Percentiles rank a stretch among this genome's conserved stretches.
phyloP scores from a whole-genome alignment of 2,113 vertebrate species.

The Panthera tigris region DNA sequence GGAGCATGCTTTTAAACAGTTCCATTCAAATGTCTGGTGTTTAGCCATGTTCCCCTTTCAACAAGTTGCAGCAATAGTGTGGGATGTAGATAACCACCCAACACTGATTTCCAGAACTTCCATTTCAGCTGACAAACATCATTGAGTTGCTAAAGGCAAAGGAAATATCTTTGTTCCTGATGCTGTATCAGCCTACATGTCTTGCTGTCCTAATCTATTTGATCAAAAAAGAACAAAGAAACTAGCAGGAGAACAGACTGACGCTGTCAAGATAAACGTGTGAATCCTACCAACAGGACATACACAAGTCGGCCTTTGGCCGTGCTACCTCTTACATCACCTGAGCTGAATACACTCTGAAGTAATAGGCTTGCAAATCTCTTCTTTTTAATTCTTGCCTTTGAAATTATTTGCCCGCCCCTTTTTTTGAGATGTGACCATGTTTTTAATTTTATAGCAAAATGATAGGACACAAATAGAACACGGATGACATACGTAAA shows the following conservation, averaged over 20 bases:
- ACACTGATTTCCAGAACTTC: not conserved
- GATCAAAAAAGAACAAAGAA: not conserved
- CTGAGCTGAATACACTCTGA: not conserved
- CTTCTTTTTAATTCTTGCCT: not conserved
- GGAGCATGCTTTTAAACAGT: not conserved
- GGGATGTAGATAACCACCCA: not conserved
- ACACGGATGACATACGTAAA: not conserved
- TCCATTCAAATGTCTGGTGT: not conserved
- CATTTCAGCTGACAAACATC: not conserved
- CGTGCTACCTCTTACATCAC: not conserved
- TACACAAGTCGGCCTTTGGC: not conserved
- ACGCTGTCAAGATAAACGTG: not conserved
- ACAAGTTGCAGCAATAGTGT: not conserved
- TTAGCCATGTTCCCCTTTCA: not conserved
- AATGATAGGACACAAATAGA: not conserved
- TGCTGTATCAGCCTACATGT: not conserved
- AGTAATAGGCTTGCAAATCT: not conserved
- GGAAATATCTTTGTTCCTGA: slow-evolving; percentile 9
- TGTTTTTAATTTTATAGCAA: not conserved
- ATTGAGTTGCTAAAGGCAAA: slow-evolving; percentile 6
- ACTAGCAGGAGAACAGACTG: not conserved
- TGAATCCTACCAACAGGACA: not conserved
- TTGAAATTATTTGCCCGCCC: not conserved
- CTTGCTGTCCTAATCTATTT: not conserved
- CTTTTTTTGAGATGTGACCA: not conserved